A percentile compares a stretch with the other conserved stretches of the same genome.
These are phyloP conservation scores for Melipona beecheii DNA, from an alignment of 2,888 invertebrate genomes.

Conservation along the genomic window DNA sequence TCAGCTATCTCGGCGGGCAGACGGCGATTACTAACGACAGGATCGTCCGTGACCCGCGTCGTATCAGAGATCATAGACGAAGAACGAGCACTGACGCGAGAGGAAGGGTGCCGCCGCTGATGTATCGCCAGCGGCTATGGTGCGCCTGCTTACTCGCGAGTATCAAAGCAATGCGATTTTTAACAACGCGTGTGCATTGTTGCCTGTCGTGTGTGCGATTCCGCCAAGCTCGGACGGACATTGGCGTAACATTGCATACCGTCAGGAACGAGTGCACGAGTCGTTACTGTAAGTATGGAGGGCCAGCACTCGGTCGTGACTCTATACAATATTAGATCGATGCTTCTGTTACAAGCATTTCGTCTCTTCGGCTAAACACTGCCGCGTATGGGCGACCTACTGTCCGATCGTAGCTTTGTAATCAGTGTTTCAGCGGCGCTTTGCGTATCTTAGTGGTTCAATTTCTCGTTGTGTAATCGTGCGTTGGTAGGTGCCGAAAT, in stretches of 20 bases:
- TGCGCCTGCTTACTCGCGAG: slow-evolving; percentile 5
- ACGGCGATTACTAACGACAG: slow-evolving; percentile 22
- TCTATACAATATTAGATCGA: background rate
- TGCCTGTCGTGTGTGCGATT: slow-evolving; percentile 42
- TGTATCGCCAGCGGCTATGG: slow-evolving; percentile 14
- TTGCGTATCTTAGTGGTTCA: too few relatives aligned
- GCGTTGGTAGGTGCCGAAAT: too few relatives aligned
- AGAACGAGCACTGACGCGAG: background rate
- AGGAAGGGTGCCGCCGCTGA: slow-evolving; percentile 9
- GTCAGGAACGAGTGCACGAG: background rate
- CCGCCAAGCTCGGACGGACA: background rate
- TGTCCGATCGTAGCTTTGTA: too few relatives aligned
- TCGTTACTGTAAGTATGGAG: background rate
- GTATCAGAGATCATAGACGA: slow-evolving; percentile 2
- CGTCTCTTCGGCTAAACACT: background rate
- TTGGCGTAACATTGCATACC: slow-evolving; percentile 25
- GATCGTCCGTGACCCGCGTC: background rate
- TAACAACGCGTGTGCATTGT: slow-evolving; percentile 49
- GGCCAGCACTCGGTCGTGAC: background rate
- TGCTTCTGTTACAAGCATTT: background rate
- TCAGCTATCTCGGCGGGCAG: too few relatives aligned
- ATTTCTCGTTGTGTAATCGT: too few relatives aligned
- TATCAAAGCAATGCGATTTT: slow-evolving; percentile 46
- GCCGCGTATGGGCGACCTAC: too few relatives aligned
- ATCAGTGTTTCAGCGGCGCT: too few relatives aligned